Percentiles rank a stretch among this genome's conserved stretches.
These are phyloP conservation scores for Empis livida DNA, from an alignment of 2,888 invertebrate species.

Conservation along the genomic window DNA sequence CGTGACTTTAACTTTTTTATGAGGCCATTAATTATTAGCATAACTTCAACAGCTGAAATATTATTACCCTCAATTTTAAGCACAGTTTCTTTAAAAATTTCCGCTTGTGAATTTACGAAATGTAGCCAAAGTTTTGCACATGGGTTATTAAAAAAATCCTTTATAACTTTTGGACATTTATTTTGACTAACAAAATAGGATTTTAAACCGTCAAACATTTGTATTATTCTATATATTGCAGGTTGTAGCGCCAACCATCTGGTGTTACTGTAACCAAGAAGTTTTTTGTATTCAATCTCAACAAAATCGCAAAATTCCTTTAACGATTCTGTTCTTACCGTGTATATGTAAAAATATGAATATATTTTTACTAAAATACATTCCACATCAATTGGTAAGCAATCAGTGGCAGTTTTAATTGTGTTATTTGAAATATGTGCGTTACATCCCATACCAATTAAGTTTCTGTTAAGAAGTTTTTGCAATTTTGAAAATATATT, in stretches of 20 bases:
- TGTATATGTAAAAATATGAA: constrained; percentile 14
- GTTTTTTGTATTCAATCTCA: constrained; percentile 1
- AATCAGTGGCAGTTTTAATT: constrained; percentile 9
- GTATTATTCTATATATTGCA: neutral
- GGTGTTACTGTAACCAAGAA: neutral
- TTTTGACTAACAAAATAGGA: constrained; percentile 1
- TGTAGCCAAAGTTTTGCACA: neutral
- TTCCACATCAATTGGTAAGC: constrained; percentile 13
- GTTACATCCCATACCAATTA: neutral
- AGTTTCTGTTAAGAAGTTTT: no score
- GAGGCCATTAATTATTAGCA: no score
- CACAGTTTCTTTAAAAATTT: neutral
- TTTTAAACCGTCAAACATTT: neutral
- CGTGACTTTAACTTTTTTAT: no score
- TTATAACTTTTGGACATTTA: constrained; percentile 1
- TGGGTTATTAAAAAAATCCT: neutral
- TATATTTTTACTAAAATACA: constrained; percentile 5
- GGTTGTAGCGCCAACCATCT: neutral
- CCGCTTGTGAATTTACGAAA: neutral
- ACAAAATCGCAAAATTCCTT: constrained; percentile 1
- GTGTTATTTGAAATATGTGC: neutral
- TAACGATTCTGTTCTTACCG: constrained; percentile 12
- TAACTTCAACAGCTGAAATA: neutral
- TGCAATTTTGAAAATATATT: no score
- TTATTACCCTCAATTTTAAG: neutral